Percentiles rank a stretch among this genome's conserved stretches.
Evolutionary conservation across 1,140 invertebrate genomes (phyloP).

Genomic region (Drosophila ironensis): DNA sequence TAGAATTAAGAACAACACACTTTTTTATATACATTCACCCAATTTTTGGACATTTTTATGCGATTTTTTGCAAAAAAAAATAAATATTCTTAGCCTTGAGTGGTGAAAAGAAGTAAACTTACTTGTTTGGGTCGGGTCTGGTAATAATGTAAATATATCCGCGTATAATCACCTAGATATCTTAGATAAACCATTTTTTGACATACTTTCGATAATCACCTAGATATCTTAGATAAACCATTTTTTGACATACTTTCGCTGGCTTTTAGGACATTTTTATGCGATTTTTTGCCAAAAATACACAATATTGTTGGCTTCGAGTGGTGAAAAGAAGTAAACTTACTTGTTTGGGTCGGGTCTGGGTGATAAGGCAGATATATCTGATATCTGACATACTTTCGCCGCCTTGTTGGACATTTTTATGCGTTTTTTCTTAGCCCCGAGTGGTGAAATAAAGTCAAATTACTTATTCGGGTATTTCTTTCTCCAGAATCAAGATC

Average conservation of each 20-base stretch:
- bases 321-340: not conserved
- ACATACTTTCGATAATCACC: no score
- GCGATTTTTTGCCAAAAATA: slow-evolving; percentile 28
- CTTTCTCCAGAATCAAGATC: no score
- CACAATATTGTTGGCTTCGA: not conserved
- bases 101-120: not conserved
- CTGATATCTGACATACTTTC: slow-evolving; percentile 9
- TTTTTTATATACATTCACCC: slow-evolving; percentile 16
- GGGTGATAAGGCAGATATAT: no score
- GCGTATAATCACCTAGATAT: no score
- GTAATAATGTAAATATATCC: no score
- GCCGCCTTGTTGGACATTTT: slow-evolving; percentile 32
- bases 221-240: no score
- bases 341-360: no score
- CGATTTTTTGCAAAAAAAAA: slow-evolving; percentile 32
- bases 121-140: no score
- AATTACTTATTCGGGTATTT: no score
- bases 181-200: no score
- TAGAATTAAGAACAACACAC: slow-evolving; percentile 17
- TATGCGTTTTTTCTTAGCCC: slow-evolving; percentile 22
- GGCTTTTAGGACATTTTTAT: slow-evolving; percentile 35
- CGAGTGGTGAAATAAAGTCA: not conserved
- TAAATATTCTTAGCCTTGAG: not conserved
- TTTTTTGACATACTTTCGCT: slow-evolving; percentile 13
- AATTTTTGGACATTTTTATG: slow-evolving; percentile 35